Conservation (phyloP, 2,113 vertebrate species). For the Azemiops feae region DNA sequence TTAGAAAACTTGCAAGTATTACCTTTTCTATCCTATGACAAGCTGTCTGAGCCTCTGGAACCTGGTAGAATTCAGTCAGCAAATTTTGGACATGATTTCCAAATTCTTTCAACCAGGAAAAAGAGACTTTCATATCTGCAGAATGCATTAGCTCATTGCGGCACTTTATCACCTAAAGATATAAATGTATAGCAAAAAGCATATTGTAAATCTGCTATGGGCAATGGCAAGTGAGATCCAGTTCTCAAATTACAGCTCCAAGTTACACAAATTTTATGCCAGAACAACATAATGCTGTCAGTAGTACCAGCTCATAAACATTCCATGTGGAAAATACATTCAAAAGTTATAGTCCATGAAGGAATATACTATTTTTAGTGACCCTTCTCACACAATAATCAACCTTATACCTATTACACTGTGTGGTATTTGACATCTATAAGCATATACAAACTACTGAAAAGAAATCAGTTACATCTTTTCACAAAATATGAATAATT, state of each 20-base stretch:
- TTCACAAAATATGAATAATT: not conserved
- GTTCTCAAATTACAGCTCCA: not conserved
- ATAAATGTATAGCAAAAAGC: constrained; percentile 1
- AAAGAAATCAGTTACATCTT: not conserved
- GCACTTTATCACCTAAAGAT: not conserved
- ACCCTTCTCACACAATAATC: not conserved
- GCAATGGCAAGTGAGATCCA: not conserved
- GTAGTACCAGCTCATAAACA: not conserved
- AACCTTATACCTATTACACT: not conserved
- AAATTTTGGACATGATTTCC: not conserved
- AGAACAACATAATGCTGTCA: not conserved
- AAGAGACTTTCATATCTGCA: constrained; percentile 36
- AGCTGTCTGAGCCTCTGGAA: constrained; percentile 8
- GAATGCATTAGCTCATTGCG: constrained; percentile 16
- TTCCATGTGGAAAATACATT: not conserved
- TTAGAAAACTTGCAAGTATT: not conserved
- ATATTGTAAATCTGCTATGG: not conserved
- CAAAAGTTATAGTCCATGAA: not conserved
- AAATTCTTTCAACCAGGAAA: constrained; percentile 21
- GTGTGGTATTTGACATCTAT: not conserved
- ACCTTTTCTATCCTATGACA: not conserved
- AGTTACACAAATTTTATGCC: not conserved
- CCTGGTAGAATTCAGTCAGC: not conserved
- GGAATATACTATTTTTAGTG: not conserved
- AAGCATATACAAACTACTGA: not conserved